phyloP scores from a whole-genome alignment of 2,888 invertebrate species.

The Blastobasis lacticolella region DNA sequence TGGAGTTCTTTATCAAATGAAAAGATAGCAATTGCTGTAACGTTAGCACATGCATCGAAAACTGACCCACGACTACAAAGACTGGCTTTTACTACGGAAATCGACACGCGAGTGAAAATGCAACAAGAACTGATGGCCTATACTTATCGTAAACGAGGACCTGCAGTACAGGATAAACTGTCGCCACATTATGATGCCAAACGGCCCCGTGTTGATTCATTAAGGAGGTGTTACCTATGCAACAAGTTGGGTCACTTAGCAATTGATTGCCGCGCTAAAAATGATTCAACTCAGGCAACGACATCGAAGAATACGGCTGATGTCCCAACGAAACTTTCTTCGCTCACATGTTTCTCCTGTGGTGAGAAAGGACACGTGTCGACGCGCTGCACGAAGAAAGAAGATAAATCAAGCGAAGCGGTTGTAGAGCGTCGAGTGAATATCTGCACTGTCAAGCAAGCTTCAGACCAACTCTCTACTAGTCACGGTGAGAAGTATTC shows the following conservation, averaged over 20 bases:
- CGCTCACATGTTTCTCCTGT: slow-evolving; percentile 3
- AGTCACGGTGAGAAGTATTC: slow-evolving; percentile 5
- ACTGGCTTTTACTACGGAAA: slow-evolving; percentile 2
- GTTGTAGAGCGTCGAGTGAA: not conserved
- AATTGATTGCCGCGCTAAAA: not conserved
- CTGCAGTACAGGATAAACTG: not conserved
- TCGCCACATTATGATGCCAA: not conserved
- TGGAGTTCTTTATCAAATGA: not conserved
- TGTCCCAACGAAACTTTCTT: no score
- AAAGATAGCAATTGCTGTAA: not conserved
- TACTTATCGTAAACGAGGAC: not conserved
- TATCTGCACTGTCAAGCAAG: not conserved
- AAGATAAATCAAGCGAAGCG: not conserved
- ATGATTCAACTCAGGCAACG: not conserved
- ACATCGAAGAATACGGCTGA: not conserved
- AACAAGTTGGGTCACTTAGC: not conserved
- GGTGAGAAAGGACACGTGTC: slow-evolving; percentile 1
- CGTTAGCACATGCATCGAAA: not conserved
- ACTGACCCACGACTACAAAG: slow-evolving; percentile 1
- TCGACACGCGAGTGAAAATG: not conserved
- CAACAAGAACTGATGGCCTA: not conserved
- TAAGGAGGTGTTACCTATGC: not conserved
- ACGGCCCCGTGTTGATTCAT: not conserved
- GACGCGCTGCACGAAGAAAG: not conserved
- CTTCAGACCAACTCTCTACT: not conserved